A percentile compares a stretch with the other conserved stretches of the same genome.
Evolutionary conservation across 2,113 vertebrate genomes (phyloP).

Genomic region (Saguinus imperator): DNA sequence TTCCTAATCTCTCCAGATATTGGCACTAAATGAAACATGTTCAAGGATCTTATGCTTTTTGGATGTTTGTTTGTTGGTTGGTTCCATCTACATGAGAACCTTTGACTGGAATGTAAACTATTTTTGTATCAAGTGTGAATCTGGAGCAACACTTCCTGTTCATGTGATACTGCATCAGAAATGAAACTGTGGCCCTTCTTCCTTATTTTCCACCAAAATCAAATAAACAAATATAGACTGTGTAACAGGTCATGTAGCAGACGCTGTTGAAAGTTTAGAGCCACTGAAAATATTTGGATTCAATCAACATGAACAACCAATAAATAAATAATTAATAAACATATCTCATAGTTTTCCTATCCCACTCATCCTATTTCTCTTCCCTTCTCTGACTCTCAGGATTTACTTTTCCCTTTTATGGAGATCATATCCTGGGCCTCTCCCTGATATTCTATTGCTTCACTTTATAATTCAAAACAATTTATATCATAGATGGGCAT

Average conservation of each 20-base stretch:
- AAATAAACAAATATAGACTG: background rate
- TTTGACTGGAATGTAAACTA: background rate
- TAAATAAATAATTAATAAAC: background rate
- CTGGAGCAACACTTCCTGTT: background rate
- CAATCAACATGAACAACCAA: background rate
- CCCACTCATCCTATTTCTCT: background rate
- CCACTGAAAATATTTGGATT: background rate
- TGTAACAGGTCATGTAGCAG: background rate
- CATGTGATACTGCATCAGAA: background rate
- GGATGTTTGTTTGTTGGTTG: background rate
- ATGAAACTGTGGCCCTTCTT: background rate
- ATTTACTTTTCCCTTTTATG: background rate
- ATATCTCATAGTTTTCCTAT: background rate
- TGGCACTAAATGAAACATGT: background rate
- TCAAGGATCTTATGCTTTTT: background rate
- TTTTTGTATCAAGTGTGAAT: background rate
- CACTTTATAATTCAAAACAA: background rate
- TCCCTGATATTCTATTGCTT: background rate
- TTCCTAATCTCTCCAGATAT: background rate
- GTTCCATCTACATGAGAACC: background rate
- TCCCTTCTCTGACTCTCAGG: background rate
- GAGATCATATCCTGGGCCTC: background rate
- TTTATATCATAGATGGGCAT: background rate
- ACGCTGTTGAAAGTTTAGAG: background rate
- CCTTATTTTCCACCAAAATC: background rate